phyloP scores from a whole-genome alignment of 2,888 invertebrate species.

The Cryptus viduatorius region DNA sequence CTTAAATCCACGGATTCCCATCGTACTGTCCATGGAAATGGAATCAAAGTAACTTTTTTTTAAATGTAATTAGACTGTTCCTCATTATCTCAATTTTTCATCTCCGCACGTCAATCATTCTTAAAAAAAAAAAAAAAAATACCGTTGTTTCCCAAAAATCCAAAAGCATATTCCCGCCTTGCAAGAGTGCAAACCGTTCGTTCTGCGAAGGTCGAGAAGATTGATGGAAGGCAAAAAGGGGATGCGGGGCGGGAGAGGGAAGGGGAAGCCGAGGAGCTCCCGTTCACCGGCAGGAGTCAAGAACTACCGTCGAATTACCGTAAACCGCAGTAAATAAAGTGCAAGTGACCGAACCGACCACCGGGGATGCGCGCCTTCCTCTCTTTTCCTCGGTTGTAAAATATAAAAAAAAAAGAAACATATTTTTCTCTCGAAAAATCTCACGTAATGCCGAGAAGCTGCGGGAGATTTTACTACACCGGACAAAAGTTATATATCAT shows the following conservation, averaged over 20 bases:
- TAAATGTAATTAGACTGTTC: too few relatives aligned
- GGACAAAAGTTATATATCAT: neutral
- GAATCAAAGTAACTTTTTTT: too few relatives aligned
- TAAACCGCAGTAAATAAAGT: conserved; percentile 77
- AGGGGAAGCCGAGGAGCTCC: neutral
- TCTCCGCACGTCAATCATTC: too few relatives aligned
- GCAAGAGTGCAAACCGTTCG: neutral
- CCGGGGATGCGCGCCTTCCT: conserved; percentile 21
- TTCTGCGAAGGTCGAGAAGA: conserved; percentile 20
- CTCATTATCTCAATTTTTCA: too few relatives aligned
- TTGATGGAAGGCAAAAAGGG: conserved; percentile 20
- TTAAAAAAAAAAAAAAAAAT: neutral
- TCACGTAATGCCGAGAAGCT: conserved; percentile 40
- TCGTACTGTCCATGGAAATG: too few relatives aligned
- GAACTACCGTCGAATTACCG: conserved; percentile 62
- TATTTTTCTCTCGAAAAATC: conserved; percentile 38
- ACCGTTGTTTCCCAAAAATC: conserved; percentile 3
- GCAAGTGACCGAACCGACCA: conserved; percentile 40
- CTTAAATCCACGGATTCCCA: neutral
- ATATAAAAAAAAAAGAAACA: neutral
- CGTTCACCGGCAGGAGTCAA: conserved; percentile 59
- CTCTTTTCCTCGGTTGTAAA: conserved; percentile 6
- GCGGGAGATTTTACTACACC: conserved; percentile 24
- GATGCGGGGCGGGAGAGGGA: too few relatives aligned
- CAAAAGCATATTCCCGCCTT: neutral